These are phyloP conservation scores for Neocrepidodera transversa DNA, from an alignment of 2,888 invertebrate species.

Conservation along the genomic window DNA sequence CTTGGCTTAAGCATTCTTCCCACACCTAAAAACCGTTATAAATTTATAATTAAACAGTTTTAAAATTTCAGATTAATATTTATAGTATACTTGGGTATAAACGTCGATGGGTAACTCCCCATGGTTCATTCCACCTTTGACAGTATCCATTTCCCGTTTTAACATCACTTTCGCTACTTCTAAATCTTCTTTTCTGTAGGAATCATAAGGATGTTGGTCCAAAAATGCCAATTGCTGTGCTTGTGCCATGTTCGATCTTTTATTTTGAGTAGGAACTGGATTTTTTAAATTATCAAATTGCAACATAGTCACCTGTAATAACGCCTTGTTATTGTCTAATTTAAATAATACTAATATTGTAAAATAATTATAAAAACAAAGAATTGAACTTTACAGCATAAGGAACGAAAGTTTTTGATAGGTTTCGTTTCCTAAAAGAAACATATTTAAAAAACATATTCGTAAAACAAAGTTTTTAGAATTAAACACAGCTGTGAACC, in stretches of 20 bases:
- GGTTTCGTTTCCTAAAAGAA: too few species aligned
- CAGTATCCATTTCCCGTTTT: slow-evolving; percentile 85
- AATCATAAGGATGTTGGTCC: slow-evolving; percentile 85
- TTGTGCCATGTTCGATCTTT: slow-evolving; percentile 67
- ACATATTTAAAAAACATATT: too few species aligned
- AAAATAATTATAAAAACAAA: too few species aligned
- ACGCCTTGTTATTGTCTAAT: neutral
- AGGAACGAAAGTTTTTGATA: too few species aligned
- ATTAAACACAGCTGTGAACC: too few species aligned
- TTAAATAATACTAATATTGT: too few species aligned
- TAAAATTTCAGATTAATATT: too few species aligned
- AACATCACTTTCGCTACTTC: slow-evolving; percentile 71
- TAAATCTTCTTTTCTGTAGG: slow-evolving; percentile 73
- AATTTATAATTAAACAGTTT: neutral
- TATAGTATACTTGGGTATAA: slow-evolving; percentile 70
- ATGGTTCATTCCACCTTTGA: slow-evolving; percentile 93
- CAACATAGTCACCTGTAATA: slow-evolving; percentile 69
- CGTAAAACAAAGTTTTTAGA: too few species aligned
- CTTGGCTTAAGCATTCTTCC: slow-evolving; percentile 95
- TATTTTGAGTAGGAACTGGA: slow-evolving; percentile 64
- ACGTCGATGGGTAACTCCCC: slow-evolving; percentile 91
- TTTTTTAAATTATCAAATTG: slow-evolving; percentile 87
- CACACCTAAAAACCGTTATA: slow-evolving; percentile 69
- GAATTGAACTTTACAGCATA: too few species aligned
- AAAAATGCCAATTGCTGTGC: slow-evolving; percentile 81